A percentile compares a stretch with the other conserved stretches of the same genome.
phyloP scores from a whole-genome alignment of 2,888 invertebrate species.

The Crioceris asparagi region DNA sequence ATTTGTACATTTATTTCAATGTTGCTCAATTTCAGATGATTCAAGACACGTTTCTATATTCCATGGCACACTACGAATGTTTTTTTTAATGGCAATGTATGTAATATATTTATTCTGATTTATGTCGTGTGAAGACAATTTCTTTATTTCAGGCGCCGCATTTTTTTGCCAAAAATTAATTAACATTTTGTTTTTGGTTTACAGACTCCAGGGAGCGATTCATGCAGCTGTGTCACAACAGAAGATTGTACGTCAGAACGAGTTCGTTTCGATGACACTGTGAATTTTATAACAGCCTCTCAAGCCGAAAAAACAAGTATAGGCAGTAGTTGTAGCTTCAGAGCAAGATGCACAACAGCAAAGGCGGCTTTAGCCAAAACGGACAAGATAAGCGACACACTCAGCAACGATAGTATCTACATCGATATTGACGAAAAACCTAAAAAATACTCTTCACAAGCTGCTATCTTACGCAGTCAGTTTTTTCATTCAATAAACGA shows the following conservation, averaged over 20 bases:
- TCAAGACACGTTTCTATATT: no score
- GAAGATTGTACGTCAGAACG: slow-evolving; percentile 50
- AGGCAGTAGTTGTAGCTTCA: slow-evolving; percentile 37
- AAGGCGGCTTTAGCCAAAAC: slow-evolving; percentile 18
- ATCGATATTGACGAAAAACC: slow-evolving; percentile 34
- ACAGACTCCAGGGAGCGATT: slow-evolving; percentile 37
- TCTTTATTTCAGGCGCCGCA: no score
- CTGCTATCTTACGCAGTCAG: slow-evolving; percentile 42
- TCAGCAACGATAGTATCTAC: slow-evolving; percentile 36
- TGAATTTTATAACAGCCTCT: slow-evolving; percentile 44
- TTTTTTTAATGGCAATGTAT: no score
- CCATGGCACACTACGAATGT: no score
- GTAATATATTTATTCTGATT: no score
- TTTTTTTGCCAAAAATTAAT: no score
- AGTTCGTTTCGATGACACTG: slow-evolving; percentile 55
- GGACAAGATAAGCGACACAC: slow-evolving; percentile 23
- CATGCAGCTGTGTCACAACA: slow-evolving; percentile 37
- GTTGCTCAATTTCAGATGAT: slow-evolving; percentile 3
- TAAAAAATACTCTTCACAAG: slow-evolving; percentile 38
- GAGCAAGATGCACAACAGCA: slow-evolving; percentile 26
- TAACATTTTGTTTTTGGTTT: slow-evolving; percentile 17
- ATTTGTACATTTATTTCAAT: no score
- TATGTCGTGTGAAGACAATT: no score
- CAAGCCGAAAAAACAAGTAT: slow-evolving; percentile 38
- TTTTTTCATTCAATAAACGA: slow-evolving; percentile 40